Percentiles rank a stretch among this genome's conserved stretches.
These are phyloP conservation scores for Riptortus pedestris DNA, from an alignment of 1,140 invertebrate genomes.

Conservation along the genomic window DNA sequence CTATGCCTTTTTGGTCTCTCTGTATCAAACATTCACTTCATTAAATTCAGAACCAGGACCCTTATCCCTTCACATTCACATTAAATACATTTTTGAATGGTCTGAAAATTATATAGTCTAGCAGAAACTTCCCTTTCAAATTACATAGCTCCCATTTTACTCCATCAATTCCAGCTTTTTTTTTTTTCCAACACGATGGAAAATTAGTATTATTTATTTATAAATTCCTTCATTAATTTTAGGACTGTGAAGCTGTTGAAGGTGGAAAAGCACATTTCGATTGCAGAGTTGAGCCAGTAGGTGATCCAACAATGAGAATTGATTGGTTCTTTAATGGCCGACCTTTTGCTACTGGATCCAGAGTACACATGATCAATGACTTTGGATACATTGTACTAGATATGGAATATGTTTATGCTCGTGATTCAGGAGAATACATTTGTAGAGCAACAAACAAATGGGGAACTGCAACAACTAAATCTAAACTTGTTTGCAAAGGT, in stretches of 20 bases:
- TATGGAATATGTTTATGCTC: slow-evolving; percentile 71
- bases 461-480: slow-evolving; percentile 71
- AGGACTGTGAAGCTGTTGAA: slow-evolving; percentile 67
- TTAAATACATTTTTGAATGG: too few relatives aligned
- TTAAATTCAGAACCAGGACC: too few relatives aligned
- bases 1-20: too few relatives aligned
- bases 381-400: slow-evolving; percentile 86
- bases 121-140: too few relatives aligned
- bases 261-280: slow-evolving; percentile 83
- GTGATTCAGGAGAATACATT: slow-evolving; percentile 77
- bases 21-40: too few relatives aligned
- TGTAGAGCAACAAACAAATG: slow-evolving; percentile 77
- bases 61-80: too few relatives aligned
- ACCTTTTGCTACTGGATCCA: slow-evolving; percentile 75
- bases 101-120: too few relatives aligned
- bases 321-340: slow-evolving; percentile 90
- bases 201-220: too few relatives aligned
- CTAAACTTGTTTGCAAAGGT: slow-evolving; percentile 66
- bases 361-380: slow-evolving; percentile 84
- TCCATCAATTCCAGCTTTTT: too few relatives aligned
- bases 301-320: slow-evolving; percentile 76
- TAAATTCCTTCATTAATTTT: too few relatives aligned
- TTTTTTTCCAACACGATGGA: too few relatives aligned
- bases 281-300: slow-evolving; percentile 75
- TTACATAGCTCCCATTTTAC: too few relatives aligned